A percentile compares a stretch with the other conserved stretches of the same genome.
Evolutionary conservation across 1,140 invertebrate species (phyloP).

Genomic region (Teleopsis dalmanni): DNA sequence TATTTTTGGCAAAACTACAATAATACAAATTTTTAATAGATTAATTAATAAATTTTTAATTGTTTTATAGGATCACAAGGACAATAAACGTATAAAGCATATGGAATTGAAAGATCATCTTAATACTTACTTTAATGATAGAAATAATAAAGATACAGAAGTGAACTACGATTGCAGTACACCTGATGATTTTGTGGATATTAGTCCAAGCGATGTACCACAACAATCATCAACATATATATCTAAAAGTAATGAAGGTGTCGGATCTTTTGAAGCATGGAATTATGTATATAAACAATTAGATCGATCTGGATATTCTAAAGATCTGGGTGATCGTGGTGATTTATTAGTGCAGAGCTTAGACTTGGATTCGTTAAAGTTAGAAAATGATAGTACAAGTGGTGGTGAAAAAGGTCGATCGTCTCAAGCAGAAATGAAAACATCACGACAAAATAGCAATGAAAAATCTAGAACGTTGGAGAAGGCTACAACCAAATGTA

Average conservation of each 20-base stretch:
- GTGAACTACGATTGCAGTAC: constrained; percentile 38
- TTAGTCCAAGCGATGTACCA: constrained; percentile 13
- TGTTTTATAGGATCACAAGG: constrained; percentile 18
- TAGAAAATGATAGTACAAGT: constrained; percentile 19
- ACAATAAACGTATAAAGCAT: constrained; percentile 35
- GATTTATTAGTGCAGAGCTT: constrained; percentile 37
- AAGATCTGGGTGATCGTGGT: constrained; percentile 47
- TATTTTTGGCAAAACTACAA: too few species aligned
- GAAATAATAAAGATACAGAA: constrained; percentile 1
- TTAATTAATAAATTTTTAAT: constrained; percentile 1
- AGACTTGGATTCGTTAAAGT: constrained; percentile 30
- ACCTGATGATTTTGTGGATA: constrained; percentile 27
- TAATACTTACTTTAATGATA: background rate
- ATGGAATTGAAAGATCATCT: constrained; percentile 32
- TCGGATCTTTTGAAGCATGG: constrained; percentile 63
- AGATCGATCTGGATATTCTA: constrained; percentile 63
- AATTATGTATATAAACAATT: constrained; percentile 71
- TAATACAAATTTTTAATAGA: too few species aligned
- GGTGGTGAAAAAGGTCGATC: constrained; percentile 25
- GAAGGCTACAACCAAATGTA: constrained; percentile 14
- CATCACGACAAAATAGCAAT: background rate
- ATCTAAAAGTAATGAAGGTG: constrained; percentile 47
- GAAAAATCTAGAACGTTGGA: constrained; percentile 20
- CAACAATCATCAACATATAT: constrained; percentile 28
- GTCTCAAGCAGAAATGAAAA: constrained; percentile 2